Conservation (phyloP, 2,797 vertebrate species). For the Gambelia wislizenii region DNA sequence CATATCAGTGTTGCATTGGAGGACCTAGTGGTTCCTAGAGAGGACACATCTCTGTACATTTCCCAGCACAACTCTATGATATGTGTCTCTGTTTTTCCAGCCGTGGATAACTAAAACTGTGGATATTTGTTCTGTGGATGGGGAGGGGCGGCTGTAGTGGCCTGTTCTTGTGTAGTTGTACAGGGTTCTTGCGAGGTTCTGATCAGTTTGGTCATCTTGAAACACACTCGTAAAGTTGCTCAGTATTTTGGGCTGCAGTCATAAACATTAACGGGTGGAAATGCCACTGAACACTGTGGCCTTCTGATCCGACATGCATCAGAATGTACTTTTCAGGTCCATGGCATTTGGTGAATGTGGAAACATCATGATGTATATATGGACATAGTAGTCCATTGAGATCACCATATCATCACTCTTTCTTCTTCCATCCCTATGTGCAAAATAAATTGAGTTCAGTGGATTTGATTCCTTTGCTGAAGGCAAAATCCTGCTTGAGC, state of each 20-base stretch:
- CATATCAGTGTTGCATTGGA: too few relatives aligned
- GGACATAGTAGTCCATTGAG: background rate
- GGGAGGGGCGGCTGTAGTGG: too few relatives aligned
- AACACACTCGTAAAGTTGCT: background rate
- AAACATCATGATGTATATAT: background rate
- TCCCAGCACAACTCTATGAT: too few relatives aligned
- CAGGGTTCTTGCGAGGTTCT: background rate
- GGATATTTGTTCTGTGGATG: too few relatives aligned
- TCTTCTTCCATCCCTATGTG: background rate
- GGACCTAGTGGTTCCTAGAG: too few relatives aligned
- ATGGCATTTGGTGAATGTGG: background rate
- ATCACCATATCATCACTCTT: background rate
- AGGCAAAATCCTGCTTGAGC: background rate
- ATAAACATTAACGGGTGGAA: background rate
- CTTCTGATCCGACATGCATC: background rate
- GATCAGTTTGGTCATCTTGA: background rate
- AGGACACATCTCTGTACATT: too few relatives aligned
- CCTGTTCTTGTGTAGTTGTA: background rate
- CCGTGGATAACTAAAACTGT: too few relatives aligned
- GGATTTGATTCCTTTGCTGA: background rate
- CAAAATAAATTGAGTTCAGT: background rate
- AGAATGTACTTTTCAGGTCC: too few relatives aligned
- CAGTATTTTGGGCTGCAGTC: background rate
- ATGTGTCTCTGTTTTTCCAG: too few relatives aligned
- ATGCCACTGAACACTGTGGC: background rate